Evolutionary conservation across 1,140 invertebrate genomes (phyloP), one percentile per base, ranked within the genome.

Genomic region (Tetranychus cinnabarinus): DNA sequence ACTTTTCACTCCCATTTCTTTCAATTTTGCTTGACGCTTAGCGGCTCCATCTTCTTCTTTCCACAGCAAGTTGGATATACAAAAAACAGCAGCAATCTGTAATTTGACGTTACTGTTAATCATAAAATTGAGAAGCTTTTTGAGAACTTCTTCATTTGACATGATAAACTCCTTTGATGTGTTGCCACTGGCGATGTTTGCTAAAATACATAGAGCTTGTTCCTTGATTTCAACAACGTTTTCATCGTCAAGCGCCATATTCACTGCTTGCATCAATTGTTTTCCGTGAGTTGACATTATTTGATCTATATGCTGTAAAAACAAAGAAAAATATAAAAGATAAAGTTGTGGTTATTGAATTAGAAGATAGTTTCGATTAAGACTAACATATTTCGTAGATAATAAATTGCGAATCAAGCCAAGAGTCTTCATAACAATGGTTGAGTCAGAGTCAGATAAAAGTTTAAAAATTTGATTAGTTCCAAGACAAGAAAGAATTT

Each of bases 181-280:
- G 71, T 87, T 83, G 1, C 88, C 88, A 72, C 91, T 86, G 2
- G 86, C 88, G 63, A 95, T 86, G 73, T 92, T 92, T 0, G 83
- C 84, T 55, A 95, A 73, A 68, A 93, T 89, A 71, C 88, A 92
- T 1, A 95, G 74, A 1, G 87, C 88, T 72, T 93, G 88, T 70
- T 93, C 89, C 71, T 92, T 92, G 1, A 92, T 84, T 67, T 90
- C 86, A 34, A 82, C 77, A 0, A 80, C 77, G 73, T 91, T 86
- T 15, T 86, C 83, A 56, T 86, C 85, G 72, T 92, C 88, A 54
- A 95, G 72, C 54, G 91, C 86, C 58, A 90, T 77, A 66, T 88
- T 84, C 7, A 91, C 83, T 33, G 78, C 78, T 75, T 90, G 86
- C 83, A 92, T 89, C 34, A 90, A 82, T 70, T 92, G 84, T 48